These are phyloP conservation scores for Poeciliopsis turrubarensis DNA, from an alignment of 2,113 vertebrate genomes.

Conservation along the genomic window DNA sequence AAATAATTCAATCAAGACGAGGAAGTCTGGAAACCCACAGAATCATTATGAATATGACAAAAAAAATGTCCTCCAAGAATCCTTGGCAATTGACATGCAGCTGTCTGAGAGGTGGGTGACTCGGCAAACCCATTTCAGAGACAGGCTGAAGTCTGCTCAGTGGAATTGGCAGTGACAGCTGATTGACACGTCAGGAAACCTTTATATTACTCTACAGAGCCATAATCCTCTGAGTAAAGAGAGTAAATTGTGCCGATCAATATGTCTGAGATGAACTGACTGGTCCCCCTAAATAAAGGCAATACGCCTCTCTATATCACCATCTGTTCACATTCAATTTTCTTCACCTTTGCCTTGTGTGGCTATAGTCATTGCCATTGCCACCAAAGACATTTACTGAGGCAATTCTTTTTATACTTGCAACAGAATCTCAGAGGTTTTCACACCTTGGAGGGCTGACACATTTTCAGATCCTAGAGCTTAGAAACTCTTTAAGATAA, in stretches of 20 bases:
- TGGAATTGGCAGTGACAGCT: slow-evolving; percentile 74
- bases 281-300: slow-evolving; percentile 58
- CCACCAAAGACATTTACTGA: slow-evolving; percentile 5
- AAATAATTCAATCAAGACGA: slow-evolving; percentile 28
- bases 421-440: slow-evolving; percentile 14
- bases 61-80: slow-evolving; percentile 46
- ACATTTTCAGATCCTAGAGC: background rate
- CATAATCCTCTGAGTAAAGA: slow-evolving; percentile 75
- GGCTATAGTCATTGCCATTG: slow-evolving; percentile 34
- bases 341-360: slow-evolving; percentile 64
- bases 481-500: background rate
- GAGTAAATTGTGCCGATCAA: slow-evolving; percentile 78
- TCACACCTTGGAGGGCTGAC: slow-evolving; percentile 1
- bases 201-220: slow-evolving; percentile 79
- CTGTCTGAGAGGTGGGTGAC: slow-evolving; percentile 50
- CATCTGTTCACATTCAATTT: slow-evolving; percentile 60
- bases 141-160: slow-evolving; percentile 65
- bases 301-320: slow-evolving; percentile 53
- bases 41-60: slow-evolving; percentile 33
- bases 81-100: slow-evolving; percentile 48
- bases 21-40: slow-evolving; percentile 20
- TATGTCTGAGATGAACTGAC: slow-evolving; percentile 72
- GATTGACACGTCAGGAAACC: slow-evolving; percentile 79
- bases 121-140: slow-evolving; percentile 57
- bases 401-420: slow-evolving; percentile 29